These are phyloP conservation scores for Eupithecia subumbrata DNA, from an alignment of 2,888 invertebrate genomes.

Conservation along the genomic window DNA sequence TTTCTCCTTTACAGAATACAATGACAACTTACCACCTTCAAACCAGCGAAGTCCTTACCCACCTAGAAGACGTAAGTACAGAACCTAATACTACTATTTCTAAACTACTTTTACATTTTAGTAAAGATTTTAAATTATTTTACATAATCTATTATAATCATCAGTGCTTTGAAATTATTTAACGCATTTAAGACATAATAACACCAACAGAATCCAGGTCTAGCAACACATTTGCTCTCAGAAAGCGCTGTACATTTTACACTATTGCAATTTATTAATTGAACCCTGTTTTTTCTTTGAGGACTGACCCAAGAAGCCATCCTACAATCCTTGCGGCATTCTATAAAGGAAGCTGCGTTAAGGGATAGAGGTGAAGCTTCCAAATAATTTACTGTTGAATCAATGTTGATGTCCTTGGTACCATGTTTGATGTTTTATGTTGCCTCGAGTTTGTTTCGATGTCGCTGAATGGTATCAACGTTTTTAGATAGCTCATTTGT, in stretches of 20 bases:
- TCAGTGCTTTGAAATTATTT: constrained; percentile 23
- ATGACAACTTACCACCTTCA: constrained; percentile 93
- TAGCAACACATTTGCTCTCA: not conserved
- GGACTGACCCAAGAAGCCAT: constrained; percentile 72
- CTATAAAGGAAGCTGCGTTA: constrained; percentile 67
- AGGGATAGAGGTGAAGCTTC: constrained; percentile 67
- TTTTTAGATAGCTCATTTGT: constrained; percentile 23
- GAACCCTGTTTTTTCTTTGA: constrained; percentile 64
- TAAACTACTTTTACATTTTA: not conserved
- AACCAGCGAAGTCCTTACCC: constrained; percentile 94
- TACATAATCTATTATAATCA: constrained; percentile 13
- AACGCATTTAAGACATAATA: constrained; percentile 16
- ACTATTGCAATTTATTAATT: constrained; percentile 44
- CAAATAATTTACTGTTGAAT: constrained; percentile 56
- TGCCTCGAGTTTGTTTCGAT: constrained; percentile 17
- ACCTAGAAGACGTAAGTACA: constrained; percentile 91
- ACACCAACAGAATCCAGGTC: constrained; percentile 10
- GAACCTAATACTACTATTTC: not conserved
- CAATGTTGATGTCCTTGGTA: constrained; percentile 46
- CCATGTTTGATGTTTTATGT: constrained; percentile 18
- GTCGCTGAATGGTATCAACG: constrained; percentile 21
- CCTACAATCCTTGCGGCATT: constrained; percentile 71
- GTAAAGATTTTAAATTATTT: constrained; percentile 2
- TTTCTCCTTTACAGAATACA: constrained; percentile 56
- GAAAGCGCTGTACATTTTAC: constrained; percentile 36